Evolutionary conservation across 2,113 vertebrate genomes (phyloP), one percentile per base, ranked within the genome.

Genomic region (Coracopsis vasa): DNA sequence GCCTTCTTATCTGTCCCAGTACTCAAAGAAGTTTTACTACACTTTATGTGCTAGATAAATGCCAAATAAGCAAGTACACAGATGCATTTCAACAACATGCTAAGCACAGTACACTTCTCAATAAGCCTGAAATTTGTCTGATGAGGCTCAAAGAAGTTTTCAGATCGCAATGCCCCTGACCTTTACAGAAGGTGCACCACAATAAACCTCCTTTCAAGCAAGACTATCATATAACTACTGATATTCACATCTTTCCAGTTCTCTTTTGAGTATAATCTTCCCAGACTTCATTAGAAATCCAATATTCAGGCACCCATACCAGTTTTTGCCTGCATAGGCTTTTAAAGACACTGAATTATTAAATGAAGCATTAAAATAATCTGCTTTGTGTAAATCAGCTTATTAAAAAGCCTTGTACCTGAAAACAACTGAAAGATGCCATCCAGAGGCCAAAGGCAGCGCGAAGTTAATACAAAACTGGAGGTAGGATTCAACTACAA

Each of bases 401-500:
- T 44, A 79, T 88, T 62, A 71, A 86, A 75, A 90, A 56, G 16
- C 44, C 7, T 24, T 20, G 24, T 37, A 37, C 31, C 61, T 45
- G 82, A 92, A 97, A 95, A 90, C 67, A 91, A 92, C 39, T 50
- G 58, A 80, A 72, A 94, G 82, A 90, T 84, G 97, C 97, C 97
- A 97, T 90, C 97, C 93, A 93, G 98, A 61, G 98, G 96, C 47
- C 81, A 48, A 95, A 96, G 41, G 62, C 35, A 73, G 86, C 64
- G 86, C 8, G 7, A 31, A 53, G 11, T 23, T 13, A 44, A 11
- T 9, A 41, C 1, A 35, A 62, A 61, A 69, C 27, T 5, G 3
- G 19, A 0, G 0, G 37, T n/a, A 39, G 28, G 8, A 20, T 84
- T 93, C 79, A 80, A 13, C 48, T 70, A n/a, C 47, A 69, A 11